These are phyloP conservation scores for Umimayanthus kanabou DNA, from an alignment of 92 coral and sea anemone species.

Conservation along the genomic window DNA sequence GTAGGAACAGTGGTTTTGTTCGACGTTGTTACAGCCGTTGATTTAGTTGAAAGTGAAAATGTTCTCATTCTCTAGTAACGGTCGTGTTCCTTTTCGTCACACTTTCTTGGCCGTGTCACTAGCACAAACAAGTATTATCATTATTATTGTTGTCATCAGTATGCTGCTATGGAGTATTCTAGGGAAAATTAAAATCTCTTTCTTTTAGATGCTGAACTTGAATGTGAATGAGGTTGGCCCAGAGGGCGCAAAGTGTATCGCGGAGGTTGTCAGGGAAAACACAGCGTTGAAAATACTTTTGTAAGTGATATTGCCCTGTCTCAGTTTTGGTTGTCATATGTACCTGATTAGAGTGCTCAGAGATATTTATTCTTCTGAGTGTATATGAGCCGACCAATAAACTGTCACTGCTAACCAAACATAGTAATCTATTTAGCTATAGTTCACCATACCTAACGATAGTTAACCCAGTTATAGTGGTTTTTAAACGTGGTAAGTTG, in stretches of 20 bases:
- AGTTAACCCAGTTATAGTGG: too few relatives aligned
- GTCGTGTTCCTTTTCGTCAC: background rate
- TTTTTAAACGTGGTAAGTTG: too few relatives aligned
- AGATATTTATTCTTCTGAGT: too few relatives aligned
- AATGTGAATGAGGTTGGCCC: slow-evolving; percentile 87
- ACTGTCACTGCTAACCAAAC: background rate
- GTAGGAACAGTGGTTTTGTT: background rate
- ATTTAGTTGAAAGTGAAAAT: background rate
- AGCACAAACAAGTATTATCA: background rate
- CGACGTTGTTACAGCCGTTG: background rate
- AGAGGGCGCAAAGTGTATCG: slow-evolving; percentile 80
- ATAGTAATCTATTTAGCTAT: background rate
- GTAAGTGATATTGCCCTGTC: slow-evolving; percentile 57
- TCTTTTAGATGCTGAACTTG: slow-evolving; percentile 84
- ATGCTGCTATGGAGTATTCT: background rate
- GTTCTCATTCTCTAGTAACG: background rate
- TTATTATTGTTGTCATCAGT: background rate
- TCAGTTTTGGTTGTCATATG: too few relatives aligned
- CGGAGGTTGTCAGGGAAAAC: slow-evolving; percentile 75
- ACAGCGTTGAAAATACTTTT: slow-evolving; percentile 81
- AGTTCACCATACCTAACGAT: background rate
- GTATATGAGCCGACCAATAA: background rate
- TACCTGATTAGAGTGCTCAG: too few relatives aligned
- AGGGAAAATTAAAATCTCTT: background rate
- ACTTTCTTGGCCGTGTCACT: background rate